Evolutionary conservation across 1,140 invertebrate species (phyloP).

Genomic region (Lasioglossum baleicum): DNA sequence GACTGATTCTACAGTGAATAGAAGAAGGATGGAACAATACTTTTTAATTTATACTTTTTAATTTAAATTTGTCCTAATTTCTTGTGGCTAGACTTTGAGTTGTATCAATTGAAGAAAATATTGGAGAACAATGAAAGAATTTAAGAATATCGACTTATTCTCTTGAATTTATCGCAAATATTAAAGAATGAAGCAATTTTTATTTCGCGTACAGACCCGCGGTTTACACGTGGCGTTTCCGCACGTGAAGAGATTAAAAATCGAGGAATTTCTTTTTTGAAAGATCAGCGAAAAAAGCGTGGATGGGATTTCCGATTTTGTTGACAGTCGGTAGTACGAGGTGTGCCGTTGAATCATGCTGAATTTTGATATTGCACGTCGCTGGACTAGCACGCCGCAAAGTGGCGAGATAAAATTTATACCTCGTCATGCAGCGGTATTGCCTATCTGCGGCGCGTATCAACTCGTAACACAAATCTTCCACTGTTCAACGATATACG

Average conservation of each 20-base stretch:
- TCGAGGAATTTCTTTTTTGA: neutral
- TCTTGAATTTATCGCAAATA: no score
- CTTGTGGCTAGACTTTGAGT: no score
- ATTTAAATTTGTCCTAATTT: no score
- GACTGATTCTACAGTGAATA: no score
- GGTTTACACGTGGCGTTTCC: no score
- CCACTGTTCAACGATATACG: conserved; percentile 4
- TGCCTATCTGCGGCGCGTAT: conserved; percentile 10
- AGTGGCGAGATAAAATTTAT: conserved; percentile 30
- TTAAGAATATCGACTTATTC: no score
- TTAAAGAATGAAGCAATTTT: no score
- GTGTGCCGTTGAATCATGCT: neutral
- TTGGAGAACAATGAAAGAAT: no score
- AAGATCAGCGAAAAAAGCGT: neutral
- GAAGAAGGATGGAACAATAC: no score
- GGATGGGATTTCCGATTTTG: neutral
- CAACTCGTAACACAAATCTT: conserved; percentile 38
- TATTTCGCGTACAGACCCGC: no score
- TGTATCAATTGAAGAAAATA: no score
- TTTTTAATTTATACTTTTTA: no score
- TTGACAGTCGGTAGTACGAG: neutral
- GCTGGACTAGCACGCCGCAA: neutral
- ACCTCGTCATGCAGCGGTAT: conserved; percentile 18
- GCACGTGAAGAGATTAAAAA: neutral
- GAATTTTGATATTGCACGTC: neutral